phyloP scores from a whole-genome alignment of 2,888 invertebrate species.

The Andricus curvator region DNA sequence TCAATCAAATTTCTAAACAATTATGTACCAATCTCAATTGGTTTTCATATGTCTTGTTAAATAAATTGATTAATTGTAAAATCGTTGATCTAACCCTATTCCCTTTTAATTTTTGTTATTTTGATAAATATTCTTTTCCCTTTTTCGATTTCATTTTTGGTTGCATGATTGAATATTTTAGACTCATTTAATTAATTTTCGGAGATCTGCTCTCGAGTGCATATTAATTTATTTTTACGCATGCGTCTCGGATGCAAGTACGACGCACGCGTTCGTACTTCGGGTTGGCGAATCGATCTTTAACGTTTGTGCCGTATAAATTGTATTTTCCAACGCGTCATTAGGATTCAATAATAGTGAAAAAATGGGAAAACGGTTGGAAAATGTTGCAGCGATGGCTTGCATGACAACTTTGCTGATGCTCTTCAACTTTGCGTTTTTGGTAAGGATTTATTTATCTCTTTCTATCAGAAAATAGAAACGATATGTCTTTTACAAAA shows the following conservation, averaged over 20 bases:
- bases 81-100: neutral
- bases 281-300: constrained; percentile 32
- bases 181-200: neutral
- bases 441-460: constrained; percentile 83
- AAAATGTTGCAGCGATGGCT: constrained; percentile 87
- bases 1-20: neutral
- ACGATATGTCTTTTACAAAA: neutral
- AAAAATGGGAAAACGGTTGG: constrained; percentile 85
- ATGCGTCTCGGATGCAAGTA: constrained; percentile 15
- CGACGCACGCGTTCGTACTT: constrained; percentile 27
- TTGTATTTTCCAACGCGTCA: constrained; percentile 25
- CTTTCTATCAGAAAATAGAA: neutral
- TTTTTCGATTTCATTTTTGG: neutral
- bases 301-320: constrained; percentile 9
- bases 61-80: neutral
- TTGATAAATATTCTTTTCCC: neutral
- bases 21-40: neutral
- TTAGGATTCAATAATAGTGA: neutral
- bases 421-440: constrained; percentile 89
- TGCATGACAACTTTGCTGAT: constrained; percentile 89
- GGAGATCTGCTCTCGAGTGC: neutral
- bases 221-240: constrained; percentile 12
- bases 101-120: neutral
- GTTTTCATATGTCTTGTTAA: neutral
- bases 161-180: neutral